These are phyloP conservation scores for Drepanosiphum platanoidis DNA, from an alignment of 2,888 invertebrate species.

Conservation along the genomic window DNA sequence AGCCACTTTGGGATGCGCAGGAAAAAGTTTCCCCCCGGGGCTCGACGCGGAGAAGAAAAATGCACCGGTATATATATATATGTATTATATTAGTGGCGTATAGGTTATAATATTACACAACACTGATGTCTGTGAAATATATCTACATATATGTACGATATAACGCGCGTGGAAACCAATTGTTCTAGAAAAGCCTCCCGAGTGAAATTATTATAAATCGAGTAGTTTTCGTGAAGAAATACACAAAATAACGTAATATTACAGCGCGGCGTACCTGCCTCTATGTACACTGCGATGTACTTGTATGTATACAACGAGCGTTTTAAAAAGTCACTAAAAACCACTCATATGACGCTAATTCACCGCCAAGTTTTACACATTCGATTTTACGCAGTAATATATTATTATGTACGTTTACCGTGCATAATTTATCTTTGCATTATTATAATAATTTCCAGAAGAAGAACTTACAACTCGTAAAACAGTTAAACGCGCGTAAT, in stretches of 20 bases:
- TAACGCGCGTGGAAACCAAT: conserved; percentile 18
- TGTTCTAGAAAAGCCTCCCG: conserved; percentile 5
- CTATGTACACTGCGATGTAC: neutral
- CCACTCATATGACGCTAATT: neutral
- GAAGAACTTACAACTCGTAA: no score
- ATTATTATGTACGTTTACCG: no score
- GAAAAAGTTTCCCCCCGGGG: conserved; percentile 36
- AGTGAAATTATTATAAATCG: conserved; percentile 37
- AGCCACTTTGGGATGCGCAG: conserved; percentile 28
- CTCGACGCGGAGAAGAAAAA: neutral
- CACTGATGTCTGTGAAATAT: neutral
- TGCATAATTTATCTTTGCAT: no score
- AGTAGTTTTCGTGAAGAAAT: conserved; percentile 9
- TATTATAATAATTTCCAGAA: no score
- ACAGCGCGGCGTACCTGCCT: neutral
- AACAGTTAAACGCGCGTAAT: no score
- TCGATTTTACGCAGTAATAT: no score
- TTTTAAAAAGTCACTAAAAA: neutral
- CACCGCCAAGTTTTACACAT: no score
- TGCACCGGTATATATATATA: neutral
- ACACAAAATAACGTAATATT: neutral
- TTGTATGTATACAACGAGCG: neutral
- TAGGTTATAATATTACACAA: conserved; percentile 5
- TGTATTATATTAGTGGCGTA: neutral
- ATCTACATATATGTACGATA: neutral